phyloP scores from a whole-genome alignment of 2,888 invertebrate species.

The Mactromeris polynyma region DNA sequence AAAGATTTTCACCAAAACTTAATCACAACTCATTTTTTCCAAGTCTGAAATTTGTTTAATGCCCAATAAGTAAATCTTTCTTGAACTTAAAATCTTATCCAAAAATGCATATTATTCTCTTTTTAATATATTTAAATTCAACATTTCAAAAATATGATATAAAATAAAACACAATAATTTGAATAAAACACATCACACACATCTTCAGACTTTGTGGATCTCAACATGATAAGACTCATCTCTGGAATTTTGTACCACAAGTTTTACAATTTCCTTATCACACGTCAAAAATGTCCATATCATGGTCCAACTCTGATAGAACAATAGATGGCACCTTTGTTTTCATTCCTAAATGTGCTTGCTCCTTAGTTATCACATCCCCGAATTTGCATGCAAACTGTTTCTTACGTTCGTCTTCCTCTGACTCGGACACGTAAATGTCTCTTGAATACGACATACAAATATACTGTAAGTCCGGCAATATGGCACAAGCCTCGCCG shows the following conservation, averaged over 20 bases:
- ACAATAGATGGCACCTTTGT: conserved; percentile 21
- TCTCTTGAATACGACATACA: conserved; percentile 71
- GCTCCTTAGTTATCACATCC: conserved; percentile 33
- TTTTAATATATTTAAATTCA: too few species aligned
- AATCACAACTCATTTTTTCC: too few species aligned
- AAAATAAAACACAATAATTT: too few species aligned
- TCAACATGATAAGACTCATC: too few species aligned
- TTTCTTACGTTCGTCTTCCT: conserved; percentile 40
- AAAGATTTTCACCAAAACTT: too few species aligned
- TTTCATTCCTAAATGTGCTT: conserved; percentile 27
- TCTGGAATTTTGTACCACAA: too few species aligned
- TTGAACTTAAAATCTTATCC: background rate
- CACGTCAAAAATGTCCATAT: conserved; percentile 26
- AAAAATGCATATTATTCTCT: too few species aligned
- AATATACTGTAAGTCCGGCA: conserved; percentile 65
- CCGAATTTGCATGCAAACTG: conserved; percentile 35
- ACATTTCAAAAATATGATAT: too few species aligned
- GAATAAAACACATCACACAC: too few species aligned
- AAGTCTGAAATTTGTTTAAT: background rate
- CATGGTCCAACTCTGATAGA: conserved; percentile 42
- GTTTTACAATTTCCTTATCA: background rate
- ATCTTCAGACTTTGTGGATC: too few species aligned
- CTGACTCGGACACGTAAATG: conserved; percentile 64
- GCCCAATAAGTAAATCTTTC: background rate
- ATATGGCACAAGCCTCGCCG: conserved; percentile 57